Percentiles rank a stretch among this genome's conserved stretches.
These are phyloP conservation scores for Gnathonemus echidnorhynchus DNA, from an alignment of 2,113 vertebrate genomes.

Conservation along the genomic window DNA sequence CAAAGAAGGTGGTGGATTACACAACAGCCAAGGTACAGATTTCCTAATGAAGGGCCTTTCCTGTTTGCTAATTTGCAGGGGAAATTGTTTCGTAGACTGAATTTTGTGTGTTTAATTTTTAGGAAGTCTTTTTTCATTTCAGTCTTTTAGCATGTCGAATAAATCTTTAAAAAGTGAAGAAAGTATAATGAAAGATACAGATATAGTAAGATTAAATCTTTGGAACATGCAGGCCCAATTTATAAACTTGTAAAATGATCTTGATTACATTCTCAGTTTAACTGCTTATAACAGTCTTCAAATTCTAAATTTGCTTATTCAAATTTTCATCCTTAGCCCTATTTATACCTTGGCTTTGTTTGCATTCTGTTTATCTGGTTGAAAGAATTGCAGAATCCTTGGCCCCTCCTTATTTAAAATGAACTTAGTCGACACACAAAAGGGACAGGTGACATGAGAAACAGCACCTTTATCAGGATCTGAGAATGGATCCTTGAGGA, in stretches of 20 bases:
- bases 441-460: background rate
- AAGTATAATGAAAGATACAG: background rate
- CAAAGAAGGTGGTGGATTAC: constrained; percentile 96
- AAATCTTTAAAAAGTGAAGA: background rate
- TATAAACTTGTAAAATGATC: background rate
- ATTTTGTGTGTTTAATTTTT: background rate
- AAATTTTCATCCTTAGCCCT: background rate
- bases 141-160: background rate
- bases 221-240: background rate
- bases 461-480: background rate
- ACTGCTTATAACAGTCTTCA: background rate
- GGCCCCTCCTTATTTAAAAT: background rate
- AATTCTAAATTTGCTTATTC: background rate
- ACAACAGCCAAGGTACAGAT: constrained; percentile 83
- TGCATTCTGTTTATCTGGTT: background rate
- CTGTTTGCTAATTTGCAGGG: background rate
- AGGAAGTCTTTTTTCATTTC: background rate
- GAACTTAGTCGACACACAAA: background rate
- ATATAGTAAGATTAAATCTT: background rate
- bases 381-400: background rate
- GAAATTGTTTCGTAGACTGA: background rate
- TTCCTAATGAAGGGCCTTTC: background rate
- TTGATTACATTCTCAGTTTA: background rate
- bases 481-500: background rate
- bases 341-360: background rate